These are phyloP conservation scores for Syngnathus typhle DNA, from an alignment of 2,113 vertebrate genomes.

Conservation along the genomic window DNA sequence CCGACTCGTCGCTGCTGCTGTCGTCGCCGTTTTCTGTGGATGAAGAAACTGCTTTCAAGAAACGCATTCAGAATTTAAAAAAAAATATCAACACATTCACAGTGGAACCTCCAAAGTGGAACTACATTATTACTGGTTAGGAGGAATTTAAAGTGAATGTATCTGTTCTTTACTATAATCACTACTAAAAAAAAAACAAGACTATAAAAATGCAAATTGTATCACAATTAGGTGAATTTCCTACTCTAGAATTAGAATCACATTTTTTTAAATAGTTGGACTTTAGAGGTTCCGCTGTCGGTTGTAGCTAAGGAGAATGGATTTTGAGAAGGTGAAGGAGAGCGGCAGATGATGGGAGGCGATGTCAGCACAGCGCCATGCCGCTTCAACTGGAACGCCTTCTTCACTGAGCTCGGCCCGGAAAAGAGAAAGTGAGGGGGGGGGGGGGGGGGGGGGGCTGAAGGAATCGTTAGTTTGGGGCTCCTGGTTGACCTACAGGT, in stretches of 20 bases:
- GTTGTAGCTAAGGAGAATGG: constrained; percentile 6
- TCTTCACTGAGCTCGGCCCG: constrained; percentile 19
- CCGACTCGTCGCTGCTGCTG: constrained; percentile 88
- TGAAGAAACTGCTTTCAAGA: constrained; percentile 3
- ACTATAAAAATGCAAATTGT: neutral
- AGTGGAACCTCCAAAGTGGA: neutral
- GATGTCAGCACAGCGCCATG: constrained; percentile 59
- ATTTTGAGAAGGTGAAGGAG: constrained; percentile 26
- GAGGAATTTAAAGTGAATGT: neutral
- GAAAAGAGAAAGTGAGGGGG: constrained; percentile 20
- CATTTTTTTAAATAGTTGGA: neutral
- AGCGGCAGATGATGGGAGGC: constrained; percentile 54
- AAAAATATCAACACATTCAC: neutral
- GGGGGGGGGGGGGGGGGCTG: constrained; percentile 8
- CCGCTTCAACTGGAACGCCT: constrained; percentile 27
- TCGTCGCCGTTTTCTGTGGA: constrained; percentile 84
- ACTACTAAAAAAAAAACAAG: too few relatives aligned
- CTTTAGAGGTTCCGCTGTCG: constrained; percentile 1
- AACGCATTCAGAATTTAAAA: neutral
- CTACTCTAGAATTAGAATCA: neutral
- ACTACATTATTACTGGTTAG: neutral
- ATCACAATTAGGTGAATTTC: neutral
- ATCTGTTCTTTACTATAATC: neutral
- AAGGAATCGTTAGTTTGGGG: constrained; percentile 43
- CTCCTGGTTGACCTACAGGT: constrained; percentile 31